phyloP scores from a whole-genome alignment of 1,140 invertebrate genomes.

The Sinonovacula constricta region DNA sequence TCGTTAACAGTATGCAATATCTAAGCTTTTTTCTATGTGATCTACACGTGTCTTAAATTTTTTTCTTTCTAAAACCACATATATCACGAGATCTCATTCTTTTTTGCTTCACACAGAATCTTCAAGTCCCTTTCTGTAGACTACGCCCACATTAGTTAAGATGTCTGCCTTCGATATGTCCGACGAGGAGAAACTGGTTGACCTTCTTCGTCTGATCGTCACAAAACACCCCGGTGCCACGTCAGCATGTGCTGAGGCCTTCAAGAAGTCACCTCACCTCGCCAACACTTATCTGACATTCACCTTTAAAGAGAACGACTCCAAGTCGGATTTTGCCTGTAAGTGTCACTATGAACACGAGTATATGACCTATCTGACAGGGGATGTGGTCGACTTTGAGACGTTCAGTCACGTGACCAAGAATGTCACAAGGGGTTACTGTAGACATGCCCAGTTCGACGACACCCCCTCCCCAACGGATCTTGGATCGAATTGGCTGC shows the following conservation, averaged over 20 bases:
- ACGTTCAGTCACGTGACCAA: conserved; percentile 33
- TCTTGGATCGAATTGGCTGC: background rate
- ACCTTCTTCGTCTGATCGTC: conserved; percentile 33
- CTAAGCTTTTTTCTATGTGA: too few relatives aligned
- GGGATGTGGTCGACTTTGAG: conserved; percentile 24
- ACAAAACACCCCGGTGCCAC: conserved; percentile 26
- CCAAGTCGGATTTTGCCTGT: conserved; percentile 17
- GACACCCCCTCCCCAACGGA: conserved; percentile 10
- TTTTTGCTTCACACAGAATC: too few relatives aligned
- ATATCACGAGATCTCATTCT: too few relatives aligned
- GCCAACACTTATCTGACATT: conserved; percentile 34
- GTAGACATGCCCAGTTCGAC: conserved; percentile 13
- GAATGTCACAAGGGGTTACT: conserved; percentile 34
- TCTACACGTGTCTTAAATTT: too few relatives aligned
- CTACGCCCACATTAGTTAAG: too few relatives aligned
- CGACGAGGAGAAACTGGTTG: conserved; percentile 19
- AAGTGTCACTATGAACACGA: conserved; percentile 47
- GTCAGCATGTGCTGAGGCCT: conserved; percentile 18
- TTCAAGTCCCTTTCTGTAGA: too few relatives aligned
- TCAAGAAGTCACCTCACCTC: conserved; percentile 27
- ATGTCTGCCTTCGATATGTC: too few relatives aligned
- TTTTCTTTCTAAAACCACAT: too few relatives aligned
- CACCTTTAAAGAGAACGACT: conserved; percentile 34
- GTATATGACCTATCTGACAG: conserved; percentile 44
- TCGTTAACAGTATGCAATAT: too few relatives aligned